Conservation (phyloP, 1,140 invertebrate genomes). For the Philopotamus ludificatus region DNA sequence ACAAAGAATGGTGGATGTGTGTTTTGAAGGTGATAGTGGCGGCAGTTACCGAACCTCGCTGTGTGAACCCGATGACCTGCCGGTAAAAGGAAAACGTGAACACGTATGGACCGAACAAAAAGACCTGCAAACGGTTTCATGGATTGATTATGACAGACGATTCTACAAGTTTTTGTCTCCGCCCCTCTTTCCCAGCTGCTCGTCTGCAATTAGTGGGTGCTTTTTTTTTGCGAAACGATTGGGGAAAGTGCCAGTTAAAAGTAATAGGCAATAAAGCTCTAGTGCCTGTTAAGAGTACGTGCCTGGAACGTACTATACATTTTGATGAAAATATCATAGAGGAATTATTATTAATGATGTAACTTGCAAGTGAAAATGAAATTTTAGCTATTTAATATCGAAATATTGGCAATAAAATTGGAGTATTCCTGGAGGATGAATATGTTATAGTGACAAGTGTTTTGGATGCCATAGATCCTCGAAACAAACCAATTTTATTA, state of each 20-base stretch:
- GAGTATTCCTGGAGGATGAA: too few relatives aligned
- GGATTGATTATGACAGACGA: constrained; percentile 37
- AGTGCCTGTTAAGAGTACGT: not conserved
- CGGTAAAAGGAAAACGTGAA: constrained; percentile 36
- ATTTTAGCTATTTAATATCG: too few relatives aligned
- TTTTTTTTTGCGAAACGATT: not conserved
- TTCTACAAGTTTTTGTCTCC: constrained; percentile 7
- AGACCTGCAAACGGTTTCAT: constrained; percentile 26
- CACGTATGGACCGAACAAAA: constrained; percentile 23
- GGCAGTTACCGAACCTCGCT: constrained; percentile 22
- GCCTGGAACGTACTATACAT: too few relatives aligned
- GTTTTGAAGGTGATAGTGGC: constrained; percentile 10
- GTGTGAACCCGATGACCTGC: constrained; percentile 36
- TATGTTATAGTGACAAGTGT: too few relatives aligned
- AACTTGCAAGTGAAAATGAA: too few relatives aligned
- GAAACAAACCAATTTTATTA: too few relatives aligned
- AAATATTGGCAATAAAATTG: too few relatives aligned
- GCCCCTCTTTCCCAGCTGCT: not conserved
- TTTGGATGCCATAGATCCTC: too few relatives aligned
- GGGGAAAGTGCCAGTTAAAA: not conserved
- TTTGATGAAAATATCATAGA: too few relatives aligned
- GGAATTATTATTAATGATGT: too few relatives aligned
- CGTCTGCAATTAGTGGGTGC: not conserved
- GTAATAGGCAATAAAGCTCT: not conserved
- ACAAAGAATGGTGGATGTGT: constrained; percentile 20